Base-by-base conservation (phyloP, 2,797 vertebrate species). In the Rhyacichthys aspro region DNA sequence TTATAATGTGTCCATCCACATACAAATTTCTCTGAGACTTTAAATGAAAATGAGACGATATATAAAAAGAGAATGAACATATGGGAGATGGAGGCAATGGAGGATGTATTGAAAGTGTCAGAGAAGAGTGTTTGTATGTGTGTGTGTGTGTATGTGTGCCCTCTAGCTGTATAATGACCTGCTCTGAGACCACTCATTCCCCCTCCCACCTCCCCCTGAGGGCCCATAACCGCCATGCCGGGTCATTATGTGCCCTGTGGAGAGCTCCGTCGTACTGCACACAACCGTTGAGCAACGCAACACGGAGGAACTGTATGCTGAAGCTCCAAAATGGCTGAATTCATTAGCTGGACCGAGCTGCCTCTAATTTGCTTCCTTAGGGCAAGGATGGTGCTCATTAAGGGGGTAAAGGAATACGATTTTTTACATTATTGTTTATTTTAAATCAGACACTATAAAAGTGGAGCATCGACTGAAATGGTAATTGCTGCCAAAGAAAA, bases 241-340 rank as follows among this genome's bases (percentile, higher is more conserved):
- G 87, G 89, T 91, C 91, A 92, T 92, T 94, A 93, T 92, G 90
- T 76, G 84, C 86, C 89, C 85, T 74, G 81, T 90, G 85, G 90
- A 91, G 86, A 82, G 92, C 87, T 90, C 82, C 79, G 83, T 79
- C 65, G 76, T 69, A 76, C 74, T 70, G 82, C 86, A 79, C 77
- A 83, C 80, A 81, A 67, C 67, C 37, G 37, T 42, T 37, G 65
- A 84, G 78, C 69, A 47, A 76, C 47, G 76, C 72, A 65, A 76
- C 41, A 15, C 56, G 12, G 55, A 63, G 72, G 74, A 80, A 83
- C 82, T 85, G 86, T 86, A 89, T 85, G 72, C 72, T 2, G 44
- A 78, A 65, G 67, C 76, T 84, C 86, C 85, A 87, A 90, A 88
- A 90, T 88, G 85, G 83, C 83, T 84, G 85, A 88, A 88, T 88